Evolutionary conservation across 92 coral and sea anemone species (phyloP), one percentile per base, ranked within the genome.

Genomic region (Epizoanthus scotinus): DNA sequence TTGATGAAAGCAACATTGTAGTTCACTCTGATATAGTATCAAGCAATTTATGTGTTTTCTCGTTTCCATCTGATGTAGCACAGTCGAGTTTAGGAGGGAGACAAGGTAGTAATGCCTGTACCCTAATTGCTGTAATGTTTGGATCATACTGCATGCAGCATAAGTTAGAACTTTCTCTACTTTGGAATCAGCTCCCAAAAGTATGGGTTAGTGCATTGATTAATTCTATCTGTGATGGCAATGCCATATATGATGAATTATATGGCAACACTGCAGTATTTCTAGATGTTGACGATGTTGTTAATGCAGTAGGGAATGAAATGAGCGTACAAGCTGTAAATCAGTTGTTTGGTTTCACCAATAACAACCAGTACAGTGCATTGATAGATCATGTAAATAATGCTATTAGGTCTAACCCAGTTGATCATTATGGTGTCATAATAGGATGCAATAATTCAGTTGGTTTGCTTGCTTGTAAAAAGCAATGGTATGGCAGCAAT

Each of bases 31-130:
- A n/a, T n/a, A n/a, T n/a, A n/a, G n/a, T n/a, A n/a, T n/a, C n/a
- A n/a, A n/a, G n/a, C n/a, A n/a, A n/a, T n/a, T n/a, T n/a, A n/a
- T n/a, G n/a, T n/a, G n/a, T n/a, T n/a, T n/a, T n/a, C n/a, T n/a
- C n/a, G n/a, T n/a, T n/a, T n/a, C n/a, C 85, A 17, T 34, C 34
- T 6, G 2, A n/a, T 38, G 60, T 78, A 3, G 65, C 85, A 2
- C 89, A 86, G 75, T 86, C 89, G 49, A 18, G 50, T 6, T 17
- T 81, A 22, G 85, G 89, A 49, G 85, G 61, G n/a, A 60, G 85
- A 61, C 82, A 70, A 36, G 85, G 89, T 3, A 80, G 85, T 69
- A 86, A 86, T 80, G 89, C 89, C 27, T 86, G 89, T 31, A 86
- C 89, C 59, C 49, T 86, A 3, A 86, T 86, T n/a, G 77, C 85